These are phyloP conservation scores for Heliconius melpomene DNA, from an alignment of 1,140 invertebrate species.

Conservation along the genomic window DNA sequence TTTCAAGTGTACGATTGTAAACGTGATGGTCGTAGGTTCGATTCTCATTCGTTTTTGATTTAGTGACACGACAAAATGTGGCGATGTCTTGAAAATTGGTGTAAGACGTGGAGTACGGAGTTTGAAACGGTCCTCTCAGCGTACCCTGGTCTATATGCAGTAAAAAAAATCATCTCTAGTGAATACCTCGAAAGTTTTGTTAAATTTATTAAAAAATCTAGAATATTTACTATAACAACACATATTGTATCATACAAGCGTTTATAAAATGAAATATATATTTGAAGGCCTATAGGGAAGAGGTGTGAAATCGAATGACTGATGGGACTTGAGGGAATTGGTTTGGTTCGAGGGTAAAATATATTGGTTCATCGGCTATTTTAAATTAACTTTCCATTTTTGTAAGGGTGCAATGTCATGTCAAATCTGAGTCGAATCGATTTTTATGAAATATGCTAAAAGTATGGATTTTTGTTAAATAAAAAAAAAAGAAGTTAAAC, in stretches of 20 bases:
- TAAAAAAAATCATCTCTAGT: no score
- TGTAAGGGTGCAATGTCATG: neutral
- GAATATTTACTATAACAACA: neutral
- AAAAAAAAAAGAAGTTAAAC: neutral
- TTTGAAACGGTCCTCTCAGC: no score
- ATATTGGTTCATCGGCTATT: conserved; percentile 10
- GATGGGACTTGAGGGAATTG: conserved; percentile 22
- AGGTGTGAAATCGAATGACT: conserved; percentile 21
- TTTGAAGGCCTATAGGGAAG: conserved; percentile 14
- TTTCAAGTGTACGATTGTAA: no score
- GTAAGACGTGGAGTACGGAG: no score
- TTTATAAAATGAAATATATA: conserved; percentile 14
- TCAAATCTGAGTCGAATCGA: neutral
- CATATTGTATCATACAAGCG: neutral
- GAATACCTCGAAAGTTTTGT: neutral
- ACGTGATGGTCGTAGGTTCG: no score
- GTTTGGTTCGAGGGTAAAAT: conserved; percentile 22
- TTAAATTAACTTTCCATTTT: conserved; percentile 13
- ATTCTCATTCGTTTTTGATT: no score
- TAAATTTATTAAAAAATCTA: neutral
- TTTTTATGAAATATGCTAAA: neutral
- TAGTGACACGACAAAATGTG: no score
- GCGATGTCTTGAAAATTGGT: no score
- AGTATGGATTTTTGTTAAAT: neutral
- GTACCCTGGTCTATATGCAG: no score